Base-by-base conservation (phyloP, 2,888 invertebrate species). In the Frankliniella intonsa region DNA sequence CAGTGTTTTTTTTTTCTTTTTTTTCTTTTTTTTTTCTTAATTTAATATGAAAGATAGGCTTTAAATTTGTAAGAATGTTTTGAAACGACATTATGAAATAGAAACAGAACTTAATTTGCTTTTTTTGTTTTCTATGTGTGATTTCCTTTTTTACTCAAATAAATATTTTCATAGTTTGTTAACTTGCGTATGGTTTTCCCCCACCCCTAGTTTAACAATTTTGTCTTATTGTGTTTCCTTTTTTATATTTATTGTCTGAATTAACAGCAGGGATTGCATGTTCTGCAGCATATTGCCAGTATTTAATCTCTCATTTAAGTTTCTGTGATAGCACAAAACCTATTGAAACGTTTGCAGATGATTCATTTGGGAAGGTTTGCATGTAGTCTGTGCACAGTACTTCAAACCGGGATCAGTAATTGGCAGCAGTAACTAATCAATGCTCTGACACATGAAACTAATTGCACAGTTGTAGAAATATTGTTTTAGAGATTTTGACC, bases 11-110 rank as follows among this genome's bases (percentile, higher is more conserved):
- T 65, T 83, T 83, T 55, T 55, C 55, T 55, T 55, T 65, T 82
- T 83, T 83, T 82, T 25, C 38, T 50, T 82, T 82, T 82, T 19
- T 49, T 82, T 19, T 83, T 82, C 55, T 82, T 50, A 82, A 80
- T 49, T 81, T 19, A 81, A 50, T 51, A 19, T 81, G 51, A 51
- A 22, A 14, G 22, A 14, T 38, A 81, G 50, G 25, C 27, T 50
- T 51, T 81, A 17, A 50, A 50, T 51, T 50, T 80, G 80, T 80
- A 81, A 81, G 62, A n/a, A 25, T 22, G 51, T 81, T n/a, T n/a
- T 62, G 55, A 49, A 49, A 25, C 22, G 22, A 25, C 22, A 22
- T n/a, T n/a, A 76, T n/a, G 22, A 76, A 76, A 76, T 22, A 76
- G 69, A 25, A 76, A 25, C 22, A 76, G 25, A 25, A 25, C 12